These are phyloP conservation scores for Threskiornis aethiopicus DNA, from an alignment of 2,797 vertebrate genomes.

Conservation along the genomic window DNA sequence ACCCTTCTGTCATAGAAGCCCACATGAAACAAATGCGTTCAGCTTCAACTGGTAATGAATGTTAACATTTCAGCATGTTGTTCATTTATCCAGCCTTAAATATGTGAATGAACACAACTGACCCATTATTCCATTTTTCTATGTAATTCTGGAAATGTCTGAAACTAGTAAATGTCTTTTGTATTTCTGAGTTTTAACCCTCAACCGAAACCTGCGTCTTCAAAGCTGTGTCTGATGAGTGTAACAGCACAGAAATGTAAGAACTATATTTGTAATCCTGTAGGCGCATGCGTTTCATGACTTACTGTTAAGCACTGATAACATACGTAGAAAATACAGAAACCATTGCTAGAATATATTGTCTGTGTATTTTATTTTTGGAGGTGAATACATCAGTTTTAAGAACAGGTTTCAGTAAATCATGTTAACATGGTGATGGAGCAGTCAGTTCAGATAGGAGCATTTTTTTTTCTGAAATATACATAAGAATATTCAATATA, in stretches of 20 bases:
- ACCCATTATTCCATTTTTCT: background rate
- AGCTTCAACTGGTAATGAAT: conserved; percentile 89
- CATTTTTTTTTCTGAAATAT: background rate
- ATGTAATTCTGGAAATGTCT: background rate
- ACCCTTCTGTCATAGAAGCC: conserved; percentile 87
- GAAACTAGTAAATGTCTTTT: background rate
- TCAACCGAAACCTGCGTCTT: background rate
- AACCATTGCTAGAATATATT: background rate
- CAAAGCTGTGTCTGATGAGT: background rate
- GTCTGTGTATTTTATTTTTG: background rate
- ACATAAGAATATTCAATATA: background rate
- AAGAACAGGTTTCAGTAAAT: background rate
- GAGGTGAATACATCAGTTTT: background rate
- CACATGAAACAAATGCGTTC: conserved; percentile 93
- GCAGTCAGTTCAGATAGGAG: background rate
- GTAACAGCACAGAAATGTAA: background rate
- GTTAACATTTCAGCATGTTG: background rate
- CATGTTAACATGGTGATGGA: background rate
- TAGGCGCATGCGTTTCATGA: background rate
- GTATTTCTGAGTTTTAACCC: background rate
- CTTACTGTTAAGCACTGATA: background rate
- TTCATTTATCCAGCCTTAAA: background rate
- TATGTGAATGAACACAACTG: background rate
- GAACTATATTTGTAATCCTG: background rate
- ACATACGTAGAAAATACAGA: background rate